phyloP scores from a whole-genome alignment of 2,797 vertebrate genomes.

The Sitta carolinensis region DNA sequence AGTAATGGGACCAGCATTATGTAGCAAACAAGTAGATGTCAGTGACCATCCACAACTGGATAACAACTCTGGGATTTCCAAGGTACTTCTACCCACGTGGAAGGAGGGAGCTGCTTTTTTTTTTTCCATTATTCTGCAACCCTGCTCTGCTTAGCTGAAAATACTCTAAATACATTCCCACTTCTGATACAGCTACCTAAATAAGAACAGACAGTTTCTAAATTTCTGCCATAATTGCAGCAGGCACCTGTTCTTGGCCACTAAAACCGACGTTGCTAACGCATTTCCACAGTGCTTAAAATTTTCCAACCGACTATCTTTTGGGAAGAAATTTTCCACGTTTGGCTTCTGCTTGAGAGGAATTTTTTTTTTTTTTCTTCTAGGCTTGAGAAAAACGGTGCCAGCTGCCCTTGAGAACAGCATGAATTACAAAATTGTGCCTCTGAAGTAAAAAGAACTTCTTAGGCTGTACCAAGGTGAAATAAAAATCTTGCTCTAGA shows the following conservation, averaged over 20 bases:
- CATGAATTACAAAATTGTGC: conserved; percentile 10
- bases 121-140: not conserved
- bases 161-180: not conserved
- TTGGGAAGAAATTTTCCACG: conserved; percentile 42
- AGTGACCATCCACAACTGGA: not conserved
- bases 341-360: conserved; percentile 16
- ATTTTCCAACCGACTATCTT: conserved; percentile 44
- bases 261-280: not conserved
- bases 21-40: not conserved
- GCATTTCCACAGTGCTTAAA: conserved; percentile 26
- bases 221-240: conserved; percentile 27
- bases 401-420: conserved; percentile 22
- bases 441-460: conserved; percentile 1
- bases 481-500: not conserved
- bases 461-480: not conserved
- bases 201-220: not conserved
- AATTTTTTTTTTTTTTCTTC: not conserved
- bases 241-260: conserved; percentile 40
- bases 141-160: not conserved
- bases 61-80: not conserved
- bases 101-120: not conserved
- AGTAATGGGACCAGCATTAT: not conserved
- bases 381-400: conserved; percentile 14
- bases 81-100: not conserved
- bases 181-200: not conserved